Base-by-base conservation (phyloP, 2,113 vertebrate species). In the Pagrus major region DNA sequence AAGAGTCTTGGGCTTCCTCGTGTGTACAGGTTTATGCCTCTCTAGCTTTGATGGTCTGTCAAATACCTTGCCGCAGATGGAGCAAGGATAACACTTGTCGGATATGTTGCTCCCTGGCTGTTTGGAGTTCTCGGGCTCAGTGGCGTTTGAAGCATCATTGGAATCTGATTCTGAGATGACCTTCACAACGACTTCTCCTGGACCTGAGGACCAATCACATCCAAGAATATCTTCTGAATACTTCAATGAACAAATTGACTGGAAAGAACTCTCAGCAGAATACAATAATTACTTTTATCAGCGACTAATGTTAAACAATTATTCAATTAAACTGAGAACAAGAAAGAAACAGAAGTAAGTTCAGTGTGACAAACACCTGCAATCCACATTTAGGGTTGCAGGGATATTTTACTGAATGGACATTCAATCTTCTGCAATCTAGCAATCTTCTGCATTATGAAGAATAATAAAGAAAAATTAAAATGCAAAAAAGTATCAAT, bases 31-130 rank as follows among this genome's bases (percentile, higher is more conserved):
- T 71, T 67, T 84, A 16, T 93, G 93, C 35, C 93, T 1, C 67
- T 89, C 81, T 5, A 93, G 79, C 73, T 86, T 92, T 0, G 91
- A 92, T 0, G 87, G 93, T 33, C 90, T 54, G 77, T 92, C 87
- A 11, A 93, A 93, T 9, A 64, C 6, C 29, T 93, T 93, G 4
- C 86, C 86, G 9, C 93, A 93, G 25, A 75, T 9, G 8, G 77
- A 16, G 68, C 93, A 93, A 12, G 86, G 35, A 66, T 87, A 81
- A 55, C 81, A 52, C 71, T 81, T 90, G 76, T 87, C 73, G 5
- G 81, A 69, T 11, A 7, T 14, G 23, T 42, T 64, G 20, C 47
- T 71, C 20, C 68, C 56, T 18, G 41, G 46, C 12, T 15, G 46
- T 42, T 69, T 79, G 16, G 35, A 55, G 46, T 35, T 66, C 0